These are phyloP conservation scores for Sturnus vulgaris DNA, from an alignment of 2,113 vertebrate species.

Conservation along the genomic window DNA sequence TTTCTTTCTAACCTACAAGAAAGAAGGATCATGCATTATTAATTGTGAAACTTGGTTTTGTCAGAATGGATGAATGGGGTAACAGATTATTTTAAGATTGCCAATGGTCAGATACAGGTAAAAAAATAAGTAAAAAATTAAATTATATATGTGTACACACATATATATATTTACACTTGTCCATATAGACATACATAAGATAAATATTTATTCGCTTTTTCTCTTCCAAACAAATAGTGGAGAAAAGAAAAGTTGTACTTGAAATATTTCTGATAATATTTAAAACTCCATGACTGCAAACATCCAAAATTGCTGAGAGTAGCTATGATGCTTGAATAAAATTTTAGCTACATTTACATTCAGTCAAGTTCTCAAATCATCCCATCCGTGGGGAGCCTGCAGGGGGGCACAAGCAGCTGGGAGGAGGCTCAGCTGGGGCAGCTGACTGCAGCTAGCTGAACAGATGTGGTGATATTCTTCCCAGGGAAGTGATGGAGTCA, in stretches of 20 bases:
- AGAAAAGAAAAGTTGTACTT: neutral
- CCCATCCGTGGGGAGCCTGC: neutral
- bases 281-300: neutral
- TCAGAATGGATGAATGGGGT: neutral
- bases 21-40: neutral
- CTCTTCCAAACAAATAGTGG: neutral
- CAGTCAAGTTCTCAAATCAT: neutral
- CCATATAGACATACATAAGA: rapidly evolving
- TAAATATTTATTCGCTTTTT: neutral
- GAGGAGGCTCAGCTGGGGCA: neutral
- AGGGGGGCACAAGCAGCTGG: neutral
- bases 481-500: neutral
- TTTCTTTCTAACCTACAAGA: neutral
- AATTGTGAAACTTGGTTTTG: neutral
- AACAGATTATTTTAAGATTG: neutral
- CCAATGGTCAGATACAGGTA: neutral
- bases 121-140: neutral
- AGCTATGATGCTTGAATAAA: neutral
- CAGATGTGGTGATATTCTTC: neutral
- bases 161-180: neutral
- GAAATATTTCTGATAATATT: neutral
- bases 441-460: neutral
- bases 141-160: neutral
- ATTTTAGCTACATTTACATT: neutral
- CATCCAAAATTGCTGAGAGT: neutral